These are phyloP conservation scores for Lagopus muta DNA, from an alignment of 2,113 vertebrate genomes.

Conservation along the genomic window DNA sequence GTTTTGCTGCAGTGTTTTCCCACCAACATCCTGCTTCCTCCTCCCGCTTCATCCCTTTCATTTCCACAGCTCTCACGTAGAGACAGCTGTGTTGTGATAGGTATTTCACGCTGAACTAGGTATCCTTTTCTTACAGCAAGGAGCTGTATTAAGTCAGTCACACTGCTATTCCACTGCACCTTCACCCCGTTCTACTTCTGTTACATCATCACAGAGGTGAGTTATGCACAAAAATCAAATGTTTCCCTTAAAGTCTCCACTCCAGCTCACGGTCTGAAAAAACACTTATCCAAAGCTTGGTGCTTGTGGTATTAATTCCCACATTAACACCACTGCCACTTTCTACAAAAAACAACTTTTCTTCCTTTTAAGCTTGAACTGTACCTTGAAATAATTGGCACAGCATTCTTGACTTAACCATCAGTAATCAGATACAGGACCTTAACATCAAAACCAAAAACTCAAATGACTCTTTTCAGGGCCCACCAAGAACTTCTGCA, in stretches of 20 bases:
- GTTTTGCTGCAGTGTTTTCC: background rate
- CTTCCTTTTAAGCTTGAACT: background rate
- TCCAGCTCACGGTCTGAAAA: background rate
- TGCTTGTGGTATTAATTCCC: background rate
- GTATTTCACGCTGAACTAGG: constrained; percentile 38
- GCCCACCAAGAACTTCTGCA: background rate
- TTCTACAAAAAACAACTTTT: background rate
- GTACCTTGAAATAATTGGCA: background rate
- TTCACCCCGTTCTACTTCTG: background rate
- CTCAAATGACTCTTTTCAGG: background rate
- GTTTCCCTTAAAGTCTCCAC: background rate
- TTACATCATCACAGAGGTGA: background rate
- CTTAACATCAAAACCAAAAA: background rate
- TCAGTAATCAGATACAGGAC: background rate
- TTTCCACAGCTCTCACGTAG: background rate
- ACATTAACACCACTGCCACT: background rate
- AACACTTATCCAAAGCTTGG: background rate
- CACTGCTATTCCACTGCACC: background rate
- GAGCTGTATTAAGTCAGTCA: background rate
- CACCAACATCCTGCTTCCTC: background rate
- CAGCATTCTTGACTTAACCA: background rate
- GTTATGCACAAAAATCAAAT: background rate
- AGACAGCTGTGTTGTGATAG: constrained; percentile 3
- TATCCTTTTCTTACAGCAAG: constrained; percentile 47
- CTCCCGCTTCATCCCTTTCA: background rate